Conservation (phyloP, 2,888 invertebrate species). For the Tiphia femorata region DNA sequence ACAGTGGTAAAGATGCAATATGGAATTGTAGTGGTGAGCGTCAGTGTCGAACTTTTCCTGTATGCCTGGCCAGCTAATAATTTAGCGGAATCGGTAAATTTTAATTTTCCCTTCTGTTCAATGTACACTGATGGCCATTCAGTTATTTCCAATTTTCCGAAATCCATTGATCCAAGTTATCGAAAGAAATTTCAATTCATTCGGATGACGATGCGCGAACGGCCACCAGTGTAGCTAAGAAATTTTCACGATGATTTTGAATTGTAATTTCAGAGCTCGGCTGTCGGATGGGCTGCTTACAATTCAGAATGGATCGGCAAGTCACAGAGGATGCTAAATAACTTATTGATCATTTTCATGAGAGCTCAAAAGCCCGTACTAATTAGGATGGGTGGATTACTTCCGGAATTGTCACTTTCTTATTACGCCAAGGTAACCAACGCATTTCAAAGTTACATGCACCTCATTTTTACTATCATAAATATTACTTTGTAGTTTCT, state of each 20-base stretch:
- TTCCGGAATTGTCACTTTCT: constrained; percentile 36
- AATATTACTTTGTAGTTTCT: constrained; percentile 10
- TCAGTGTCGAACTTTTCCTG: constrained; percentile 45
- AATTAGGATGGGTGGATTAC: constrained; percentile 14
- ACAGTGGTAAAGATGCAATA: constrained; percentile 39
- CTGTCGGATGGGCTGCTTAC: not conserved
- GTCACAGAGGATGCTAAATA: not conserved
- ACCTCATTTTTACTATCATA: too few species aligned
- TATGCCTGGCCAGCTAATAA: constrained; percentile 54
- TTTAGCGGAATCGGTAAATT: constrained; percentile 41
- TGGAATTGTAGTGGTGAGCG: constrained; percentile 42
- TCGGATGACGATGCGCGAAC: too few species aligned
- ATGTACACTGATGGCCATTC: too few species aligned
- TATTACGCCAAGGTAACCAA: constrained; percentile 38
- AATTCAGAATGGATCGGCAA: not conserved
- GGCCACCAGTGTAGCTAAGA: too few species aligned
- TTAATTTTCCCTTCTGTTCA: not conserved
- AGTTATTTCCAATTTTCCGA: too few species aligned
- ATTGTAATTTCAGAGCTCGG: constrained; percentile 7
- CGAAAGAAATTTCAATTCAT: too few species aligned
- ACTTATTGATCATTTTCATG: constrained; percentile 13
- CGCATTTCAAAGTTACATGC: too few species aligned
- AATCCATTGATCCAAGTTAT: too few species aligned
- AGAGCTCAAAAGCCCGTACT: constrained; percentile 27
- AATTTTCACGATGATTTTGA: too few species aligned